These are phyloP conservation scores for Rhea pennata DNA, from an alignment of 2,113 vertebrate species.

Conservation along the genomic window DNA sequence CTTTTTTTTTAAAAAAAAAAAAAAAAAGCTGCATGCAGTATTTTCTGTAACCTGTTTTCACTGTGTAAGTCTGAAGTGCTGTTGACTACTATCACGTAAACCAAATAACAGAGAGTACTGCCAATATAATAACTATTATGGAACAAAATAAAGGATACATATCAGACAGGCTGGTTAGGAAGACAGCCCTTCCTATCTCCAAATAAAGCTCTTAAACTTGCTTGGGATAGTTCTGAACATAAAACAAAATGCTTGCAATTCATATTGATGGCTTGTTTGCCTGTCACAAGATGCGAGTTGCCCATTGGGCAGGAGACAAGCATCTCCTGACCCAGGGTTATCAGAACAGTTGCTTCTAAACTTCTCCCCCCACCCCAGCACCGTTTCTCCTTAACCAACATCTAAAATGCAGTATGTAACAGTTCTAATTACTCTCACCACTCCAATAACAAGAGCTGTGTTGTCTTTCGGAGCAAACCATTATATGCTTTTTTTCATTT, in stretches of 20 bases:
- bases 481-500: neutral
- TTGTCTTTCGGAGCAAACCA: neutral
- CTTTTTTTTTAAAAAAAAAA: neutral
- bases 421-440: neutral
- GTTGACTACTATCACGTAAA: neutral
- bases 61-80: neutral
- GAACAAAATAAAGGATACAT: neutral
- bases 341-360: no score
- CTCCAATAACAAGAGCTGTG: neutral
- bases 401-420: neutral
- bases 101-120: neutral
- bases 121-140: neutral
- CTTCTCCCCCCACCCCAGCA: no score
- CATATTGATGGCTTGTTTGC: neutral
- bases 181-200: neutral
- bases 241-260: neutral
- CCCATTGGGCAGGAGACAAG: fast-evolving
- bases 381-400: no score
- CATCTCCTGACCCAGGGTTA: neutral
- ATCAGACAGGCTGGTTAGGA: neutral
- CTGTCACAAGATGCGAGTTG: neutral
- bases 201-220: neutral
- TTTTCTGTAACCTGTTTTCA: neutral
- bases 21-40: neutral
- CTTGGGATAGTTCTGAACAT: neutral